phyloP scores from a whole-genome alignment of 2,113 vertebrate genomes.

The Aramus guarauna region DNA sequence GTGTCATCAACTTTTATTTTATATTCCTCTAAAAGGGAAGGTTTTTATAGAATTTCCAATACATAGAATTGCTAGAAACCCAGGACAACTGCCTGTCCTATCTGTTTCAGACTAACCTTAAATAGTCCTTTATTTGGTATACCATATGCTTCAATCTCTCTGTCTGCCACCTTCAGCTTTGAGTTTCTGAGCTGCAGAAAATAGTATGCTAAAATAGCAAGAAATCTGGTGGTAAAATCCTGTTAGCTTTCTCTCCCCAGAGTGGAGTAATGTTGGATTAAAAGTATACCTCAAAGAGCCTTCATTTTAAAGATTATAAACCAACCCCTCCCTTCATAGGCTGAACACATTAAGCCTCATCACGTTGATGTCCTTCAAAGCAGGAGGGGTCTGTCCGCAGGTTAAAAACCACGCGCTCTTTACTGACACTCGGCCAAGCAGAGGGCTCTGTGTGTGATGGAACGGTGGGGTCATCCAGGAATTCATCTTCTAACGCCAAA shows the following conservation, averaged over 20 bases:
- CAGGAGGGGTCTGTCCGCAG: neutral
- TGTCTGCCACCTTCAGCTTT: conserved; percentile 33
- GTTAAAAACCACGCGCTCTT: neutral
- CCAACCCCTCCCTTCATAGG: neutral
- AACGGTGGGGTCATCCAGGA: neutral
- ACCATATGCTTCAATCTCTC: conserved; percentile 1
- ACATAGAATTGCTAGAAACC: neutral
- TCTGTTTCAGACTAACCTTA: neutral
- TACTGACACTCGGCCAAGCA: neutral
- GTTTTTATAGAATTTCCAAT: neutral
- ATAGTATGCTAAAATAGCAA: neutral
- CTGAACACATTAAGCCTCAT: neutral
- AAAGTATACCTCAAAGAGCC: neutral
- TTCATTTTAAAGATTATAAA: neutral
- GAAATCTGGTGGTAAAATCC: neutral
- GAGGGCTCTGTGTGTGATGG: fast-evolving
- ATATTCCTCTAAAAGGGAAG: neutral
- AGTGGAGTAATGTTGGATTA: neutral
- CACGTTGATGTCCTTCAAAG: neutral
- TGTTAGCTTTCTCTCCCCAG: neutral
- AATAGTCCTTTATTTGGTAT: neutral
- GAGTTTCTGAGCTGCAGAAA: neutral
- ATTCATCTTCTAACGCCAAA: neutral
- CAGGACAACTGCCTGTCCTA: neutral
- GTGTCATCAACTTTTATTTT: neutral